Conservation (phyloP, 2,888 invertebrate genomes). For the Brassicogethes aeneus region DNA sequence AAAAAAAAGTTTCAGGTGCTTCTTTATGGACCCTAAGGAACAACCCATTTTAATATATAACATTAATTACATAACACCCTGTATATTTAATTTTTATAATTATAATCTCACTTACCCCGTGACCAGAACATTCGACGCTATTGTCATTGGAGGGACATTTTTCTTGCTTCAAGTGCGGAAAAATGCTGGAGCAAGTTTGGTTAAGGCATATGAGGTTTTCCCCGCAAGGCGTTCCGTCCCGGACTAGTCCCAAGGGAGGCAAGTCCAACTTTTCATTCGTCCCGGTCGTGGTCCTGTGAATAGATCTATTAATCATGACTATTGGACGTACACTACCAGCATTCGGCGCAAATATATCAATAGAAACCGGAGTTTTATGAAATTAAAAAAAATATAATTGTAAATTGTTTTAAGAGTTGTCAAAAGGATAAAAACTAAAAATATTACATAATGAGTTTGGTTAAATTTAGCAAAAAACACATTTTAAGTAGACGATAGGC, state of each 20-base stretch:
- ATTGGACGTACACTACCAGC: conserved; percentile 11
- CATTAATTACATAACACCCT: no score
- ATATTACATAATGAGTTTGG: no score
- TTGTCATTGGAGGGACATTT: conserved; percentile 86
- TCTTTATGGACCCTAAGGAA: no score
- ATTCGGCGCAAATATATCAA: no score
- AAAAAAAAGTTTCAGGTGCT: background rate
- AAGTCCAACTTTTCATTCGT: conserved; percentile 53
- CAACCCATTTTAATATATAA: no score
- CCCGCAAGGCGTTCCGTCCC: conserved; percentile 91
- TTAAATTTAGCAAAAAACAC: no score
- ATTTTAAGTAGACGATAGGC: no score
- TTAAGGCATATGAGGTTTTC: conserved; percentile 89
- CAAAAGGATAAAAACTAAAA: no score
- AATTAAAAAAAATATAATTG: no score
- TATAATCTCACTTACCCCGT: conserved; percentile 95
- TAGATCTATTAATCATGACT: conserved; percentile 22
- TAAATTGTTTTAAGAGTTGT: no score
- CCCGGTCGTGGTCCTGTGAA: conserved; percentile 63
- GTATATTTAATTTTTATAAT: no score
- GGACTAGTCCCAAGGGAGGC: conserved; percentile 77
- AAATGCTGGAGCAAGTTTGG: conserved; percentile 83
- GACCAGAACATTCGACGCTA: conserved; percentile 85
- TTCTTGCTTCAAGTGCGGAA: conserved; percentile 74
- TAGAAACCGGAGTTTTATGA: no score